A percentile compares a stretch with the other conserved stretches of the same genome.
These are phyloP conservation scores for Hafferia zeledoni DNA, from an alignment of 2,797 vertebrate species.

Conservation along the genomic window DNA sequence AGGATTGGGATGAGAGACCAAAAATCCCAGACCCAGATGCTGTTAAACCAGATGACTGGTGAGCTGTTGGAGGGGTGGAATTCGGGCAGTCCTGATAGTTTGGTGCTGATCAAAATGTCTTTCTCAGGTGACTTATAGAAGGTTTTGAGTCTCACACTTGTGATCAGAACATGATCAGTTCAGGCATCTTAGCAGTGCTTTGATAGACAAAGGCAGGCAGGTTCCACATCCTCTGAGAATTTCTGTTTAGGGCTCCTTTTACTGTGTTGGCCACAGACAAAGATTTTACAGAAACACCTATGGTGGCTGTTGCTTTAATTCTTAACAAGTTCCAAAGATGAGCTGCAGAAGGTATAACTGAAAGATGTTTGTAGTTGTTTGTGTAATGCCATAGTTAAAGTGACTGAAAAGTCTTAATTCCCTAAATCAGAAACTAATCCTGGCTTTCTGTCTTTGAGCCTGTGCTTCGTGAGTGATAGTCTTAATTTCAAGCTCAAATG, in stretches of 20 bases:
- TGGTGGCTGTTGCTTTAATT: background rate
- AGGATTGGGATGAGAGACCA: constrained; percentile 97
- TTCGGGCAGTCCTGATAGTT: background rate
- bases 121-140: background rate
- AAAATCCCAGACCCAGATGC: constrained; percentile 96
- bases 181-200: background rate
- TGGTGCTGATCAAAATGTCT: background rate
- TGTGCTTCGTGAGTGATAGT: background rate
- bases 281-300: background rate
- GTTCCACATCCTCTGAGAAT: background rate
- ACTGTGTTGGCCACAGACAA: background rate
- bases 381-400: background rate
- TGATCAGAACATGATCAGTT: background rate
- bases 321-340: background rate
- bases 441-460: background rate
- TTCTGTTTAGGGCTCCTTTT: background rate
- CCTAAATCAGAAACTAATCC: background rate
- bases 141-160: background rate
- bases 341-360: background rate
- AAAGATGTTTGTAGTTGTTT: background rate
- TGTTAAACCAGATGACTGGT: constrained; percentile 96
- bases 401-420: background rate
- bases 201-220: background rate
- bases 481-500: background rate
- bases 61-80: constrained; percentile 26